phyloP scores from a whole-genome alignment of 2,797 vertebrate species.

The Pipistrellus pygmaeus region DNA sequence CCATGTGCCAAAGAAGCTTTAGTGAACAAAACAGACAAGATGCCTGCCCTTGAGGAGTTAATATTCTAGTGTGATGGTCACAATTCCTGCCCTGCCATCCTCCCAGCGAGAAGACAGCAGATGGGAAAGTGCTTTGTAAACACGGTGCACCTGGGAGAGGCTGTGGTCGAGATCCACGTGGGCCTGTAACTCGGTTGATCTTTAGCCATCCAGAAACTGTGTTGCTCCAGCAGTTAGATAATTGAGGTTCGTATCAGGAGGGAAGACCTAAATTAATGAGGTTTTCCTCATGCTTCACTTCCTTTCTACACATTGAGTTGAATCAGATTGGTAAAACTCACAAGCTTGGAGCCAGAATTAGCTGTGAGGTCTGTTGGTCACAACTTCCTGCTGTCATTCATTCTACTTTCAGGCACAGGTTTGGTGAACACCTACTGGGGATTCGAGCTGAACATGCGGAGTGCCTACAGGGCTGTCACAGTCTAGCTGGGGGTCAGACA shows the following conservation, averaged over 20 bases:
- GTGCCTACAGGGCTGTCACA: background rate
- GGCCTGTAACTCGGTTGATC: background rate
- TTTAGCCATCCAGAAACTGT: background rate
- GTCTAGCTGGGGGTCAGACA: background rate
- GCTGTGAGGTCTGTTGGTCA: background rate
- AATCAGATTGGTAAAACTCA: background rate
- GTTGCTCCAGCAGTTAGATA: background rate
- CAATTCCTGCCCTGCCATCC: background rate
- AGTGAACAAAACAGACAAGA: background rate
- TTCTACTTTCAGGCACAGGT: background rate
- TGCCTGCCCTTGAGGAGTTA: background rate
- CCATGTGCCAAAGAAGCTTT: background rate
- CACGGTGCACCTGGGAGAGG: background rate
- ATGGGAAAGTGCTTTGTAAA: background rate
- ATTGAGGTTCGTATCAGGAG: constrained; percentile 15
- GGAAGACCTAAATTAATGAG: constrained; percentile 46
- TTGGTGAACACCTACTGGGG: background rate
- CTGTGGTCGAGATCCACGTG: background rate
- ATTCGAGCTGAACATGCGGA: background rate
- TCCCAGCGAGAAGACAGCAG: background rate
- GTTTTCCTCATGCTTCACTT: background rate
- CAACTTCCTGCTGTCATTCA: background rate
- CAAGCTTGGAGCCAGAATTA: background rate
- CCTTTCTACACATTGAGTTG: background rate
- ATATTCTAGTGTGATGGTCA: background rate